Percentiles rank a stretch among this genome's conserved stretches.
phyloP scores from a whole-genome alignment of 2,888 invertebrate species.

The Cerastis leucographa region DNA sequence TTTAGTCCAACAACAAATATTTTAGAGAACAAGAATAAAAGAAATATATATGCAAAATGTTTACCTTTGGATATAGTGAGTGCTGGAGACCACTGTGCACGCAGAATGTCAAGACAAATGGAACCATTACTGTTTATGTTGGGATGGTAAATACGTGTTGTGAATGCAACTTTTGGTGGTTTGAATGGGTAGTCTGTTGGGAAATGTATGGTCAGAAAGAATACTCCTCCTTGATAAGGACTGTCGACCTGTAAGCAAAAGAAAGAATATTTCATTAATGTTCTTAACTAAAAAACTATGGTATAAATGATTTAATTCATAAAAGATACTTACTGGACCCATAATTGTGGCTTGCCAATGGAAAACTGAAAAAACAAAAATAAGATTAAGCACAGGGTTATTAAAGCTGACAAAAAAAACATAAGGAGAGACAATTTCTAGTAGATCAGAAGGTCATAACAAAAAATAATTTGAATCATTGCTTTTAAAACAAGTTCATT shows the following conservation, averaged over 20 bases:
- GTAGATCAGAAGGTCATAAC: conserved; percentile 44
- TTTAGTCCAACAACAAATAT: conserved; percentile 39
- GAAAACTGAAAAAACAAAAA: conserved; percentile 95
- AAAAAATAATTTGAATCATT: conserved; percentile 52
- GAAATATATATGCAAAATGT: conserved; percentile 21
- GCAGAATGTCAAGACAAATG: conserved; percentile 99
- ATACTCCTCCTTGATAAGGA: conserved; percentile 99
- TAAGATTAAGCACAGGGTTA: conserved; percentile 50
- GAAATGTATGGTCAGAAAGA: conserved; percentile 99
- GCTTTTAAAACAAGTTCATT: conserved; percentile 70
- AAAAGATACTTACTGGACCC: conserved; percentile 97
- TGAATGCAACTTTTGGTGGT: conserved; percentile 99
- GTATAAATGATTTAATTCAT: background rate
- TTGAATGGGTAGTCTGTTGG: conserved; percentile 99
- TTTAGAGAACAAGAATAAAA: conserved; percentile 38
- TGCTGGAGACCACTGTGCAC: conserved; percentile 99
- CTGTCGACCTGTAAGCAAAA: conserved; percentile 96
- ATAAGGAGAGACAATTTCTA: conserved; percentile 18
- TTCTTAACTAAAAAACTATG: background rate
- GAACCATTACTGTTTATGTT: conserved; percentile 99
- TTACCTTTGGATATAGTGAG: conserved; percentile 99
- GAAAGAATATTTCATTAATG: conserved; percentile 41
- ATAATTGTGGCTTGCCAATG: conserved; percentile 99
- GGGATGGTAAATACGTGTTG: conserved; percentile 99
- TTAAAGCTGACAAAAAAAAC: conserved; percentile 15